phyloP scores from a whole-genome alignment of 2,113 vertebrate genomes.

The Pituophis catenifer region DNA sequence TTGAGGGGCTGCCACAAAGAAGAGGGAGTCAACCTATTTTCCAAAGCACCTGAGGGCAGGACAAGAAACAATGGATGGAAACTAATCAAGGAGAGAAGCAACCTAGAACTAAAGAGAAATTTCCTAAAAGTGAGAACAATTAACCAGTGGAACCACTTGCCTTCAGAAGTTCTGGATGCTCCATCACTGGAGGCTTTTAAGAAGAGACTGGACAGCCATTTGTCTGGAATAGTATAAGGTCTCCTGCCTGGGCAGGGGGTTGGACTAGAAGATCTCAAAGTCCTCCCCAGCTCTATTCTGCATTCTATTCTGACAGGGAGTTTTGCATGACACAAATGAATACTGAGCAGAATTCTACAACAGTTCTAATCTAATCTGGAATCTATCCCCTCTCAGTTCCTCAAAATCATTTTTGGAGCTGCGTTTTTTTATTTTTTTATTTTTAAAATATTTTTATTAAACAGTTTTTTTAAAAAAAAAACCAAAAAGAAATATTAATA shows the following conservation, averaged over 20 bases:
- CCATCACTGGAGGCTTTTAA: neutral
- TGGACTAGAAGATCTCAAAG: neutral
- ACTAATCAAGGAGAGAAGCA: neutral
- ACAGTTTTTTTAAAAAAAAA: no score
- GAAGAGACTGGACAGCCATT: neutral
- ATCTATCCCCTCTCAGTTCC: neutral
- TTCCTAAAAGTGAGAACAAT: neutral
- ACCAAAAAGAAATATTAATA: no score
- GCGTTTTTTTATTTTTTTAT: no score
- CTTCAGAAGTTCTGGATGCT: accelerated
- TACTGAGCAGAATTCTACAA: neutral
- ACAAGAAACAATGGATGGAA: neutral
- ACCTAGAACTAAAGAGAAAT: neutral
- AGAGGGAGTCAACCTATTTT: neutral
- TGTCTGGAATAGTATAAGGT: neutral
- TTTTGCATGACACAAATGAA: neutral
- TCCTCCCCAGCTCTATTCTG: neutral
- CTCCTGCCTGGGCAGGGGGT: neutral
- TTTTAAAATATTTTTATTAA: no score
- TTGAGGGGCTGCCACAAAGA: neutral
- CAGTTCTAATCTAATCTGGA: neutral
- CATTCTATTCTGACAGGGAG: neutral
- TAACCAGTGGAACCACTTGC: neutral
- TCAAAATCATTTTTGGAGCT: neutral
- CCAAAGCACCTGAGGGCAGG: neutral